A percentile compares a stretch with the other conserved stretches of the same genome.
phyloP scores from a whole-genome alignment of 2,113 vertebrate species.

The Alexandromys fortis region DNA sequence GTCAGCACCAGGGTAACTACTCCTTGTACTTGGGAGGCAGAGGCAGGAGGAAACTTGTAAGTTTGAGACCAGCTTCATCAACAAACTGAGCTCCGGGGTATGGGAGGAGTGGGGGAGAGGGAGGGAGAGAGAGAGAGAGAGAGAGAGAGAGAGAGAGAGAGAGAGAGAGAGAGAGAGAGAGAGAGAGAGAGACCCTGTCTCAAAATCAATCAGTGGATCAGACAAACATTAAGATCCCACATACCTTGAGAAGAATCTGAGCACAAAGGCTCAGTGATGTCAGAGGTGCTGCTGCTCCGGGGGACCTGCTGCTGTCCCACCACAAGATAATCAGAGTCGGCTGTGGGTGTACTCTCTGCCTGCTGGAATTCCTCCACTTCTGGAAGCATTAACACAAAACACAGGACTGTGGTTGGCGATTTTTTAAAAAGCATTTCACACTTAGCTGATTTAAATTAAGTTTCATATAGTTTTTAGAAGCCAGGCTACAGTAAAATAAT shows the following conservation, averaged over 20 bases:
- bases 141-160: too few species aligned
- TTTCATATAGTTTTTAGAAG: background rate
- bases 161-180: too few species aligned
- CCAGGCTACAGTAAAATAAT: background rate
- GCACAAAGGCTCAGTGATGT: constrained; percentile 90
- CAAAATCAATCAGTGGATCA: background rate
- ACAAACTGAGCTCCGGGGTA: background rate
- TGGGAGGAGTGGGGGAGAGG: too few species aligned
- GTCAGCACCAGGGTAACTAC: background rate
- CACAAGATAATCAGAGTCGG: constrained; percentile 80
- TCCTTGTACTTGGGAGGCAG: background rate
- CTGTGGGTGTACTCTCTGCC: constrained; percentile 85
- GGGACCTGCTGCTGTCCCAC: constrained; percentile 87
- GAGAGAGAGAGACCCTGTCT: background rate
- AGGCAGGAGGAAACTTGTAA: background rate
- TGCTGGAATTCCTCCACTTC: constrained; percentile 95
- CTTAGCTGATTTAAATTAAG: background rate
- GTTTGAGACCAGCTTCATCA: background rate
- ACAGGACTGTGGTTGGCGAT: too few species aligned
- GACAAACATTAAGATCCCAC: background rate
- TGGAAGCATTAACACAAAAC: constrained; percentile 79
- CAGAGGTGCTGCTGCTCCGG: constrained; percentile 96
- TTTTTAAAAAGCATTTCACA: background rate
- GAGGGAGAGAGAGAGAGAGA: too few species aligned
- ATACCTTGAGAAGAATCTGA: constrained; percentile 90